A percentile compares a stretch with the other conserved stretches of the same genome.
Conservation (phyloP, 2,113 vertebrate species). For the crab-eating macaque (Macaca fascicularis) region DNA sequence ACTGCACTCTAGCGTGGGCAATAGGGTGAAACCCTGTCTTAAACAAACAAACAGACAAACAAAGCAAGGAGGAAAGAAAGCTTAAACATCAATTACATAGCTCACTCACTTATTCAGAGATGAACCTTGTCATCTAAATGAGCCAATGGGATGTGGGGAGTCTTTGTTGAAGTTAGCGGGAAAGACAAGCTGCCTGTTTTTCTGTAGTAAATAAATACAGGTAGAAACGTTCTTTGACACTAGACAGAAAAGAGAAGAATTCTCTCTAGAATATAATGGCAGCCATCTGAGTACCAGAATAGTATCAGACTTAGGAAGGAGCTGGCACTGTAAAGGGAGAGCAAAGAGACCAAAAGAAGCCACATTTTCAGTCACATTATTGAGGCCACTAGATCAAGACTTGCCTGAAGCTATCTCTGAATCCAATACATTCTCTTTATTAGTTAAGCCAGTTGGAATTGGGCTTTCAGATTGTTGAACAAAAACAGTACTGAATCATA, state of each 20-base stretch:
- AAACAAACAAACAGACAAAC: no score
- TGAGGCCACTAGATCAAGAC: neutral
- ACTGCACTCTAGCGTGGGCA: no score
- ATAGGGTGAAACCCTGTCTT: no score
- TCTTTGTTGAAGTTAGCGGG: neutral
- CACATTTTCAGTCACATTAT: neutral
- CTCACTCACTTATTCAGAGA: neutral
- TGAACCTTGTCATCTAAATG: neutral
- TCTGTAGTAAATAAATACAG: neutral
- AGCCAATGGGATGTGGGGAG: neutral
- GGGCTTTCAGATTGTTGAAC: neutral
- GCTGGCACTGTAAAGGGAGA: neutral
- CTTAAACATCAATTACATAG: neutral
- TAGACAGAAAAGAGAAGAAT: neutral
- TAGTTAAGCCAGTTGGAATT: neutral
- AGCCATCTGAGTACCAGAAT: neutral
- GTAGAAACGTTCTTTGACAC: neutral
- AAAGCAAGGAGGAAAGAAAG: no score
- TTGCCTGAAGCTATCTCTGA: neutral
- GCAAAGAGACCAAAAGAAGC: neutral
- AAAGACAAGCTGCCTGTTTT: neutral
- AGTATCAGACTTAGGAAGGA: neutral
- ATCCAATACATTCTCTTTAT: neutral
- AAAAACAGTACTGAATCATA: slow-evolving; percentile 25
- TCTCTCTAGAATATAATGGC: neutral